A percentile compares a stretch with the other conserved stretches of the same genome.
Conservation (phyloP, 1,140 invertebrate genomes). For the Drosophila insularis region DNA sequence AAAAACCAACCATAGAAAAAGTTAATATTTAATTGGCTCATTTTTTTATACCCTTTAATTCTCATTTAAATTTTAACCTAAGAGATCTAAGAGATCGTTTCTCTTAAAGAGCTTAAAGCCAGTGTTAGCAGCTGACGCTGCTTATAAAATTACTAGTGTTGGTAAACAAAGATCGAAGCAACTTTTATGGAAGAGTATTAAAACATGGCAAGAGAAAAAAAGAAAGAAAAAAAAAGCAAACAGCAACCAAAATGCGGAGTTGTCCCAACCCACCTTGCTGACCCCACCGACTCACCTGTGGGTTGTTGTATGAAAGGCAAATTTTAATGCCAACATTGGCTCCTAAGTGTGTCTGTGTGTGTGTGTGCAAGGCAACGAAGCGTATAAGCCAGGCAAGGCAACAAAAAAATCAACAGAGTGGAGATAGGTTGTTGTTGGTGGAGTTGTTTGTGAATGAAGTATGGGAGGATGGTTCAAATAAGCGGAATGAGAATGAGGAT, state of each 20-base stretch:
- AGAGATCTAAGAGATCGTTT: too few species aligned
- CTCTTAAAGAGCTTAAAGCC: too few species aligned
- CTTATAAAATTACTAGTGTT: not conserved
- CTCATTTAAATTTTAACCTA: too few species aligned
- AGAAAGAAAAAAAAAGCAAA: not conserved
- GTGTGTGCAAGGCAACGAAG: conserved; percentile 54
- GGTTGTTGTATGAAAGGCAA: conserved; percentile 70
- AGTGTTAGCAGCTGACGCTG: too few species aligned
- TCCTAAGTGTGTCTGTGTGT: conserved; percentile 34
- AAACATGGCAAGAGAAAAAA: not conserved
- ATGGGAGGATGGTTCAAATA: not conserved
- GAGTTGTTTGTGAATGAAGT: not conserved
- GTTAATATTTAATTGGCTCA: not conserved
- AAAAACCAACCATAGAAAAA: not conserved
- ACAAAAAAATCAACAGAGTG: conserved; percentile 14
- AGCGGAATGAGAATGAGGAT: not conserved
- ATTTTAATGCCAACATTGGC: conserved; percentile 79
- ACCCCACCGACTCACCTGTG: conserved; percentile 32
- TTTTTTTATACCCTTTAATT: not conserved
- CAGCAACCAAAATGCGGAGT: conserved; percentile 7
- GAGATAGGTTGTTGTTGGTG: not conserved
- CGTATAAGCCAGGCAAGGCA: conserved; percentile 56
- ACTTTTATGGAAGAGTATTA: not conserved
- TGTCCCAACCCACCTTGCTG: not conserved
- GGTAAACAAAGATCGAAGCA: not conserved